Evolutionary conservation across 2,797 vertebrate genomes (phyloP).

Genomic region (Enteromius fasciolatus): DNA sequence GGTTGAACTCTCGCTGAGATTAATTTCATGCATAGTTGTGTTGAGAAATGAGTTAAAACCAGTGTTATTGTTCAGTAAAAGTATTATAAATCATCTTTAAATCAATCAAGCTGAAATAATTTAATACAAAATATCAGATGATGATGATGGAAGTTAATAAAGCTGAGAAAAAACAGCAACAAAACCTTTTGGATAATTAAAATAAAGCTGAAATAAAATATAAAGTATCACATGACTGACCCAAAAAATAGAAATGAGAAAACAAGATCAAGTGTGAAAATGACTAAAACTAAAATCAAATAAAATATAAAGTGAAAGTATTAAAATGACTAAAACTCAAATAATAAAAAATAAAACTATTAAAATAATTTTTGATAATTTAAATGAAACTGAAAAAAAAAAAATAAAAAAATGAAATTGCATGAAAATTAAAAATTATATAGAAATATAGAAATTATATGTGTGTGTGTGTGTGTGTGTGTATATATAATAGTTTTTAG

Average conservation of each 20-base stretch:
- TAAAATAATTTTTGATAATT: neutral
- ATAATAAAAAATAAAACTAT: too few species aligned
- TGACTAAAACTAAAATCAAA: neutral
- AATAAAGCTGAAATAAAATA: neutral
- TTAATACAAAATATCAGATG: too few species aligned
- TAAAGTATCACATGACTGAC: neutral
- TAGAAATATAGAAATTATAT: too few species aligned
- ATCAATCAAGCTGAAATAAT: neutral
- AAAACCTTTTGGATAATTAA: neutral
- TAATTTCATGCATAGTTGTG: neutral
- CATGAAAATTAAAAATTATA: too few species aligned
- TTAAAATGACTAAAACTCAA: neutral
- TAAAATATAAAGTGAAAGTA: neutral
- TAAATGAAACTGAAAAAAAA: too few species aligned
- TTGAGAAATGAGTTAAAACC: neutral
- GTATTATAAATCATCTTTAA: too few species aligned
- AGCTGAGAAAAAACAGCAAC: neutral
- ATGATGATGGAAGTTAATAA: too few species aligned
- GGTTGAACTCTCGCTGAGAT: neutral
- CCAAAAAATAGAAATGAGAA: too few species aligned
- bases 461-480: too few species aligned
- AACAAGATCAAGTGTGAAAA: too few species aligned
- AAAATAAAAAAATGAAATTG: neutral
- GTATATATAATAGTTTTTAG: too few species aligned
- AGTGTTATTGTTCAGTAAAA: neutral